These are phyloP conservation scores for Ceratitis capitata DNA, from an alignment of 1,140 invertebrate genomes.

Conservation along the genomic window DNA sequence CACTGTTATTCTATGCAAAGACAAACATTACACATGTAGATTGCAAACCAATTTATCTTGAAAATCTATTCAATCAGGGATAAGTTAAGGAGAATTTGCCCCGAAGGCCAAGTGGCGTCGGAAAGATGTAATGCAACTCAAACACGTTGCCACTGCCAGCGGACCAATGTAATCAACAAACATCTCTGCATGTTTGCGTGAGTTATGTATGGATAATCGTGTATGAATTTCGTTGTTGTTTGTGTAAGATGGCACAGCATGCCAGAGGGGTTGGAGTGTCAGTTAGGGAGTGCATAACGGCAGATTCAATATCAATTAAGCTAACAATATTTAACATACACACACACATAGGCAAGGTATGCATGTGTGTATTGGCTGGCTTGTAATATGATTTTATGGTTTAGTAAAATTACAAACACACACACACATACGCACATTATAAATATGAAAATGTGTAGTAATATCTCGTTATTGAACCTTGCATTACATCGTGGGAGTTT, in stretches of 20 bases:
- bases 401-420: neutral
- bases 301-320: conserved; percentile 35
- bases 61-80: conserved; percentile 2
- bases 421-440: neutral
- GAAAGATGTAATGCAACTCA: neutral
- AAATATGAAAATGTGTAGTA: neutral
- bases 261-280: neutral
- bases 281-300: neutral
- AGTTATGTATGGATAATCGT: no score
- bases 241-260: neutral
- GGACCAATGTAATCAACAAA: conserved; percentile 25
- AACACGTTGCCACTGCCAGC: conserved; percentile 1
- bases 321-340: neutral
- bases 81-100: neutral
- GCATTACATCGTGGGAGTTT: neutral
- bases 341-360: neutral
- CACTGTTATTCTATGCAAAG: neutral
- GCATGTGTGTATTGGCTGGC: neutral
- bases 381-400: neutral
- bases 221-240: neutral
- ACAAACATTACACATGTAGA: conserved; percentile 5
- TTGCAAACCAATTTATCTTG: conserved; percentile 28
- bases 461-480: neutral
- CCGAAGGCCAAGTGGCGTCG: neutral
- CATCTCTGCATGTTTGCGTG: no score